These are phyloP conservation scores for Mesocentrotus franciscanus DNA, from an alignment of 53 echinoderm and acorn worm genomes.

Conservation along the genomic window DNA sequence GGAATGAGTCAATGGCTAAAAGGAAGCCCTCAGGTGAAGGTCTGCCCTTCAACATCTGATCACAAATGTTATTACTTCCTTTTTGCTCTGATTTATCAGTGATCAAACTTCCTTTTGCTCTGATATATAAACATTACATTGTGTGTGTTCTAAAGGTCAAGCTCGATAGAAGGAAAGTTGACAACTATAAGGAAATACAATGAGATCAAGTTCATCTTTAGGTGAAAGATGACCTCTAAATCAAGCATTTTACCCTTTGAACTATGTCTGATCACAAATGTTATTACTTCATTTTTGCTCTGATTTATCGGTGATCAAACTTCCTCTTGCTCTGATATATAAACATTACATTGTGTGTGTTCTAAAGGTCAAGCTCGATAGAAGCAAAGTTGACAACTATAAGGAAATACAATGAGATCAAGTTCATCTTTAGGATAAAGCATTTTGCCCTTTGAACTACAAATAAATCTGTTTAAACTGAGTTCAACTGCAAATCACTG, in stretches of 20 bases:
- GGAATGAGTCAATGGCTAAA: not conserved
- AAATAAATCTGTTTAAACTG: too few relatives aligned
- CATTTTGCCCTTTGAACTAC: too few relatives aligned
- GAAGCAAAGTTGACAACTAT: not conserved
- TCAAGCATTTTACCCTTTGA: too few relatives aligned
- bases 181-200: not conserved
- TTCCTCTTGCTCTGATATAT: not conserved
- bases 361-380: not conserved
- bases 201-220: too few relatives aligned
- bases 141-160: not conserved
- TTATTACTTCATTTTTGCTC: not conserved
- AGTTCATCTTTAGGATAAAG: too few relatives aligned
- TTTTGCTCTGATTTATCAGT: not conserved
- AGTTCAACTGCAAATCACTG: too few relatives aligned
- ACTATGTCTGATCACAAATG: not conserved
- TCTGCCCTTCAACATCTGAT: not conserved
- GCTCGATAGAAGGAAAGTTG: not conserved
- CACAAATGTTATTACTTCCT: not conserved
- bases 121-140: not conserved
- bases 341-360: not conserved
- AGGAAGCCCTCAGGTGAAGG: not conserved
- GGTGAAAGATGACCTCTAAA: too few relatives aligned
- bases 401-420: not conserved
- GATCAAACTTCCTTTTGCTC: not conserved
- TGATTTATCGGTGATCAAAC: not conserved